Evolutionary conservation across 2,797 vertebrate genomes (phyloP).

Genomic region (Echeneis naucrates): DNA sequence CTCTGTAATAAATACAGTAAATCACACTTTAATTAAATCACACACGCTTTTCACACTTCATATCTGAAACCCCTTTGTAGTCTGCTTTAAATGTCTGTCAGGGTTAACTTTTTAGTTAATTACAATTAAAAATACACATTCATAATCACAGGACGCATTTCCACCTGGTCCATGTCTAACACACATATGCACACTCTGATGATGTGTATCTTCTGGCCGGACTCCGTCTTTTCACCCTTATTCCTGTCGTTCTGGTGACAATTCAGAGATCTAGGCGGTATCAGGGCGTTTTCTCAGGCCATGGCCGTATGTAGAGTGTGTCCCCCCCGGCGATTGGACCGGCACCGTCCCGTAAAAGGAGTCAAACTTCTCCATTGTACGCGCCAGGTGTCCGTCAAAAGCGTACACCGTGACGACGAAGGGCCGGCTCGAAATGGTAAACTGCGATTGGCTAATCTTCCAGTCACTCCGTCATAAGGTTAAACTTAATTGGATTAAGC

Average conservation of each 20-base stretch:
- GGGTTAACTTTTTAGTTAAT: not conserved
- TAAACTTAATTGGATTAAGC: conserved; percentile 35
- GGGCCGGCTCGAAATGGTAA: not conserved
- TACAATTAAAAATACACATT: not conserved
- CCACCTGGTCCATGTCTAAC: rapidly evolving
- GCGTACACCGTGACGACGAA: conserved; percentile 38
- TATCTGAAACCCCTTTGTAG: not conserved
- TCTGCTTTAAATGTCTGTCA: not conserved
- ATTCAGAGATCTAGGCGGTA: conserved; percentile 46
- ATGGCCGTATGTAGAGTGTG: conserved; percentile 36
- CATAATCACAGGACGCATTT: not conserved
- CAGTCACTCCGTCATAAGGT: rapidly evolving
- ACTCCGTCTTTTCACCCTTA: conserved; percentile 18
- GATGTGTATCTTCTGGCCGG: not conserved
- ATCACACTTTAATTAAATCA: not conserved
- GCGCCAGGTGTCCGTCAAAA: conserved; percentile 76
- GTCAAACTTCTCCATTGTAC: conserved; percentile 79
- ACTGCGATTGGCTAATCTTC: conserved; percentile 3
- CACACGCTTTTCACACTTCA: rapidly evolving
- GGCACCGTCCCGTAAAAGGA: conserved; percentile 80
- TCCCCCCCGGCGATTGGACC: conserved; percentile 69
- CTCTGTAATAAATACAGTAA: not conserved
- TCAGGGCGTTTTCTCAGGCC: conserved; percentile 64
- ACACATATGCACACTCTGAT: not conserved
- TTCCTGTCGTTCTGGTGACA: conserved; percentile 51